phyloP scores from a whole-genome alignment of 1,140 invertebrate species.

The Agrilus planipennis region DNA sequence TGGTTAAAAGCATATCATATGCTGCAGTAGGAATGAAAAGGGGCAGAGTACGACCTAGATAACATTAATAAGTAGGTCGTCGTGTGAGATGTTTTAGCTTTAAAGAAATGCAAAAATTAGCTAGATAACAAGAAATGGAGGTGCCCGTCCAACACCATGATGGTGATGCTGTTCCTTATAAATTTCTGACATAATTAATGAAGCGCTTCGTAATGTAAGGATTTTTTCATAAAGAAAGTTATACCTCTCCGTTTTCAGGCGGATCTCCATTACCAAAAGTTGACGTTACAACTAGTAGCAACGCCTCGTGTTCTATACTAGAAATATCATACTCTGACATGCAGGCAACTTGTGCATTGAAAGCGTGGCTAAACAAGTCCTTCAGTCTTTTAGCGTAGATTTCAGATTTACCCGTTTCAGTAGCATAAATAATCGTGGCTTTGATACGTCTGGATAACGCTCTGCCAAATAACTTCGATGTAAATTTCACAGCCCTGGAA shows the following conservation, averaged over 20 bases:
- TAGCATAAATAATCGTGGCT: slow-evolving; percentile 87
- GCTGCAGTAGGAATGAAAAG: too few relatives aligned
- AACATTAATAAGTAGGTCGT: too few relatives aligned
- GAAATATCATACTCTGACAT: slow-evolving; percentile 91
- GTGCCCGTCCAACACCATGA: too few relatives aligned
- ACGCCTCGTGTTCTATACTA: slow-evolving; percentile 85
- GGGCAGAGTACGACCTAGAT: too few relatives aligned
- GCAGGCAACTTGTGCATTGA: slow-evolving; percentile 84
- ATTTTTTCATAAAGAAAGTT: too few relatives aligned
- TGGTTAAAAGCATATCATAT: too few relatives aligned
- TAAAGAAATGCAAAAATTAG: too few relatives aligned
- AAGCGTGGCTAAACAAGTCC: slow-evolving; percentile 85
- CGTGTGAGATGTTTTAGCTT: too few relatives aligned
- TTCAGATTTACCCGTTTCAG: slow-evolving; percentile 92
- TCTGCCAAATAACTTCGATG: slow-evolving; percentile 89
- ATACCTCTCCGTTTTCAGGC: slow-evolving; percentile 88
- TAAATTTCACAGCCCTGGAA: slow-evolving; percentile 88
- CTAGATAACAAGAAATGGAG: too few relatives aligned
- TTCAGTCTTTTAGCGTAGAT: slow-evolving; percentile 83
- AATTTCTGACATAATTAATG: too few relatives aligned
- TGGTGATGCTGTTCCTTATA: too few relatives aligned
- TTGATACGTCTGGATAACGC: slow-evolving; percentile 85
- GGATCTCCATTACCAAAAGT: slow-evolving; percentile 96
- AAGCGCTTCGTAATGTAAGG: too few relatives aligned
- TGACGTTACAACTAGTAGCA: slow-evolving; percentile 82